phyloP scores from a whole-genome alignment of 2,888 invertebrate genomes.

The Coenonympha glycerion region DNA sequence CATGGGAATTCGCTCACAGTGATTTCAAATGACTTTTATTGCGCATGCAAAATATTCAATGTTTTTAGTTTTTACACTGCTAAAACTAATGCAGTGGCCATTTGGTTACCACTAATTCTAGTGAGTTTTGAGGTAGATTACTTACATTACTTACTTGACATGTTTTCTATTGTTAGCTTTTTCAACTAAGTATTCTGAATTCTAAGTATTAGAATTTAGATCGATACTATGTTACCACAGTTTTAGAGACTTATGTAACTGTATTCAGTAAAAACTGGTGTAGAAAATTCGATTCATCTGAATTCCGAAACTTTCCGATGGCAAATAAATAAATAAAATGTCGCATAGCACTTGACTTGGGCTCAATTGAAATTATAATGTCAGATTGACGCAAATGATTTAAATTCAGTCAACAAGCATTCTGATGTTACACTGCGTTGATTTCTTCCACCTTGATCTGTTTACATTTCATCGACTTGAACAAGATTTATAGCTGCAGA shows the following conservation, averaged over 20 bases:
- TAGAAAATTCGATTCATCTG: neutral
- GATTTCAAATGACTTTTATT: constrained; percentile 55
- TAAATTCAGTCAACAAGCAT: constrained; percentile 49
- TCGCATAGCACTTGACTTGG: constrained; percentile 20
- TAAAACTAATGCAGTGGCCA: too few species aligned
- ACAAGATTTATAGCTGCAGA: constrained; percentile 14
- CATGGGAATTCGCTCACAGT: constrained; percentile 53
- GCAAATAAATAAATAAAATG: constrained; percentile 10
- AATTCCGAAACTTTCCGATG: neutral
- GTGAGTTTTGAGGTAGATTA: too few species aligned
- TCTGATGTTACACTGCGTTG: constrained; percentile 45
- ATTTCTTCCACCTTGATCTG: constrained; percentile 54
- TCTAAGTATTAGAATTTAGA: too few species aligned
- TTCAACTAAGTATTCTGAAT: too few species aligned
- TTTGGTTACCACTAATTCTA: neutral
- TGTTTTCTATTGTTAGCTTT: too few species aligned
- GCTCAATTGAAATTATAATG: constrained; percentile 42
- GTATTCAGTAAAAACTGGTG: neutral
- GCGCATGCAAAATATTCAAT: too few species aligned
- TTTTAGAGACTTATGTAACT: neutral
- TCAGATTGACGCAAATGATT: constrained; percentile 52
- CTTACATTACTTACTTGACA: neutral
- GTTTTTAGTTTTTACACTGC: neutral
- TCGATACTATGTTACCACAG: too few species aligned
- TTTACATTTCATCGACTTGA: constrained; percentile 40